Evolutionary conservation across 2,797 vertebrate genomes (phyloP).

Genomic region (Parotocinclus haroldoi): DNA sequence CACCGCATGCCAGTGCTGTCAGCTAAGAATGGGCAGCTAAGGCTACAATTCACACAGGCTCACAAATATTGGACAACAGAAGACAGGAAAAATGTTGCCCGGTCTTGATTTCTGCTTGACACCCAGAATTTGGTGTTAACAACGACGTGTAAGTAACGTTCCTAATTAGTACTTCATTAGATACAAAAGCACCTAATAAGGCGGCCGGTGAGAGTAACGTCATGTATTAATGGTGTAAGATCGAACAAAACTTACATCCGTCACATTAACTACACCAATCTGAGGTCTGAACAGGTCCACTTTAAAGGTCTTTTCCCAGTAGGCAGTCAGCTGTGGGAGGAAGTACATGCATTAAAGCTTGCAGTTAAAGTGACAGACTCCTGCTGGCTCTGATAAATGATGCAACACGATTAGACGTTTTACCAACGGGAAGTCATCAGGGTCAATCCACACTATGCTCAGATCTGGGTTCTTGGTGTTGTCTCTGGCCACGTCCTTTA

Average conservation of each 20-base stretch:
- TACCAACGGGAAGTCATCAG: conserved; percentile 95
- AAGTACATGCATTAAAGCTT: conserved; percentile 9
- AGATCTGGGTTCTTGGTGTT: conserved; percentile 95
- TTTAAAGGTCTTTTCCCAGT: conserved; percentile 98
- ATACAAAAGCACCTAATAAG: too few species aligned
- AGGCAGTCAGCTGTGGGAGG: conserved; percentile 81
- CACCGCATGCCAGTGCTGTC: too few species aligned
- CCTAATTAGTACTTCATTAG: too few species aligned
- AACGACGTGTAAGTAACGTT: too few species aligned
- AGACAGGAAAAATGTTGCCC: too few species aligned
- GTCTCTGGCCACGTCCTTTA: conserved; percentile 95
- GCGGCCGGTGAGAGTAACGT: too few species aligned
- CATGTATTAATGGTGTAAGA: background rate
- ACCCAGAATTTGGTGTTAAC: too few species aligned
- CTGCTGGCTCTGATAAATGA: background rate
- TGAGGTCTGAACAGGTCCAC: conserved; percentile 91
- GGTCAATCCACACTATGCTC: conserved; percentile 97
- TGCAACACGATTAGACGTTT: conserved; percentile 13
- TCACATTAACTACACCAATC: conserved; percentile 95
- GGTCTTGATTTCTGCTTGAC: too few species aligned
- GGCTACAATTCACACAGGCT: too few species aligned
- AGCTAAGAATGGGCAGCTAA: too few species aligned
- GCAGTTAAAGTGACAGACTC: background rate
- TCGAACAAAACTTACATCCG: conserved; percentile 80
- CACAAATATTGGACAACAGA: too few species aligned